Conservation (phyloP, 1,140 invertebrate genomes). For the Eubasilissa regina region DNA sequence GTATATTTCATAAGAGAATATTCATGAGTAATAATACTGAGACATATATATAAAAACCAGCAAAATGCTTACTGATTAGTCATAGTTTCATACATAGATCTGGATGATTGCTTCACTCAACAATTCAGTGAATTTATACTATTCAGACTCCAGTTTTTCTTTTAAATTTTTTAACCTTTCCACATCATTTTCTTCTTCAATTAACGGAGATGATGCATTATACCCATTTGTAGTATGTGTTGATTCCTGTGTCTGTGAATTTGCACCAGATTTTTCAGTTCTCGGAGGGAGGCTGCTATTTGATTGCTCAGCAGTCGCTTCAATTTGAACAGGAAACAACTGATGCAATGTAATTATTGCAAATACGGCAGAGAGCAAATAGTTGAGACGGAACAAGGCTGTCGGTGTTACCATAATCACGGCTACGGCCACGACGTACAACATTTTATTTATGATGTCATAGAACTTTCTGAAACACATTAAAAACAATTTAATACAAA, state of each 20-base stretch:
- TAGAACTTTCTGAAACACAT: constrained; percentile 69
- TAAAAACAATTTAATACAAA: constrained; percentile 42
- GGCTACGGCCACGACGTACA: constrained; percentile 70
- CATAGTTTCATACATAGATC: too few relatives aligned
- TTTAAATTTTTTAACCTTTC: constrained; percentile 37
- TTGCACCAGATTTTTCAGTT: not conserved
- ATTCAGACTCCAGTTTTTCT: constrained; percentile 46
- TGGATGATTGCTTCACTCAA: too few relatives aligned
- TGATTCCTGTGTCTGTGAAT: not conserved
- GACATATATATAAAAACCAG: too few relatives aligned
- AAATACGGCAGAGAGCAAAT: constrained; percentile 72
- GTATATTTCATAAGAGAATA: too few relatives aligned
- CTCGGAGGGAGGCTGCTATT: not conserved
- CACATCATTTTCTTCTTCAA: constrained; percentile 37
- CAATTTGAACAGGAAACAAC: constrained; percentile 26
- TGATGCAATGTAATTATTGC: constrained; percentile 71
- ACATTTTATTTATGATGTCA: constrained; percentile 67
- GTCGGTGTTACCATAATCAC: constrained; percentile 72
- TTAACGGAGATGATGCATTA: constrained; percentile 16
- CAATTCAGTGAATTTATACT: not conserved
- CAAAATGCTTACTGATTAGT: too few relatives aligned
- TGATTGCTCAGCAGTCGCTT: not conserved
- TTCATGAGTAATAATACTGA: too few relatives aligned
- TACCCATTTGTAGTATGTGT: not conserved
- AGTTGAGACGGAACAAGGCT: constrained; percentile 74